Evolutionary conservation across 2,797 vertebrate species (phyloP), one percentile per base, ranked within the genome.

Genomic region (Melopsittacus undulatus): DNA sequence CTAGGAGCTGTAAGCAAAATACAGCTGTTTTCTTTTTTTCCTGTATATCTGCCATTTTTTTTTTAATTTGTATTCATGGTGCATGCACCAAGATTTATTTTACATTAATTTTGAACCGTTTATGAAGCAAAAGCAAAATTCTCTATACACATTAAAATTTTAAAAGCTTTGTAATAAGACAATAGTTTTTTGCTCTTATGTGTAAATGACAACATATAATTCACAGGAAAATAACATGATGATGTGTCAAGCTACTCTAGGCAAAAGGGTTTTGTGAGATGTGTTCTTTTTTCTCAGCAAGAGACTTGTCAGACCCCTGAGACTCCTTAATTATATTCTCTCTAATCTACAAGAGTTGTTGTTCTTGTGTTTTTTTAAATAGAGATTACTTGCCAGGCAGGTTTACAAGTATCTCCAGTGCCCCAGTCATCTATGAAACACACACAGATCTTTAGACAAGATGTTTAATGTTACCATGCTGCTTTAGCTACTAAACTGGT

Each of bases 161-260:
- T 96, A 95, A 93, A 95, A 64, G 43, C 78, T 85, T 87, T 91
- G 7, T 54, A 81, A 14, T 63, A 76, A 94, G 56, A 81, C 74
- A 91, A 38, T 54, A 75, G 21, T 48, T 96, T 97, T 96, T 70
- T 89, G 78, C 87, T 96, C 89, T 95, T 93, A 91, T 90, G 89
- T 96, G 97, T 97, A 96, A 98, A 96, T 94, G 88, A 87, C 91
- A 97, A 89, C 90, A 69, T 92, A 89, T 92, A 92, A 95, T 97
- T 96, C 92, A 93, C 77, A 93, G 83, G 66, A 95, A 97, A 96
- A 90, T 84, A 91, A 24, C 59, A 78, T n/a, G 63, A 61, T 72
- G 36, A 61, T 62, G 30, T 89, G 75, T 93, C 85, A 94, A 86
- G 72, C 89, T 92, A 77, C 57, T 51, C 36, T 38, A 88, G 69